A percentile compares a stretch with the other conserved stretches of the same genome.
These are phyloP conservation scores for Acronicta psi DNA, from an alignment of 2,888 invertebrate species.

Conservation along the genomic window DNA sequence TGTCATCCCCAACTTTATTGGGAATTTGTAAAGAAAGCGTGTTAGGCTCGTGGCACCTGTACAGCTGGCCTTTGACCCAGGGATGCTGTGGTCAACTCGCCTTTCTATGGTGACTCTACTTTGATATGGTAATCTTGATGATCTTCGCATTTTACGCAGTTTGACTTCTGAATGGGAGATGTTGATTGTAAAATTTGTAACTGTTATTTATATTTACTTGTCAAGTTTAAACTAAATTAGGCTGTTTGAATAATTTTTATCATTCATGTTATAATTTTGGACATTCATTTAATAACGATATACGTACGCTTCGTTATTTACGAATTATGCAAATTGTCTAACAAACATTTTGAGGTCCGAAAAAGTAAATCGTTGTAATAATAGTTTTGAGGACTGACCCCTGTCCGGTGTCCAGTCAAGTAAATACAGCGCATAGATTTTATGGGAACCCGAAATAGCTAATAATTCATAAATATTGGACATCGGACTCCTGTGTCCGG, in stretches of 20 bases:
- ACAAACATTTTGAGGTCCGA: constrained; percentile 9
- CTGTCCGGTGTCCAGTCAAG: constrained; percentile 41
- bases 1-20: constrained; percentile 56
- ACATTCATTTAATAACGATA: constrained; percentile 28
- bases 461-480: constrained; percentile 86
- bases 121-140: constrained; percentile 53
- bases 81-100: constrained; percentile 60
- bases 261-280: constrained; percentile 51
- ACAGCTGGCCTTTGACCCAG: constrained; percentile 51
- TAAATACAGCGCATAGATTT: constrained; percentile 66
- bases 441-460: constrained; percentile 80
- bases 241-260: constrained; percentile 47
- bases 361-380: constrained; percentile 48
- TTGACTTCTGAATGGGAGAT: constrained; percentile 35
- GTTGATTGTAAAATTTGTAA: constrained; percentile 50
- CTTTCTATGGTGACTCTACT: constrained; percentile 49
- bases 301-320: constrained; percentile 32
- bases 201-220: constrained; percentile 43
- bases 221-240: constrained; percentile 44
- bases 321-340: constrained; percentile 40
- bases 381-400: constrained; percentile 56
- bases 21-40: constrained; percentile 60
- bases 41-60: constrained; percentile 56
- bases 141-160: constrained; percentile 45
- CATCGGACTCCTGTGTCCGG: constrained; percentile 70